phyloP scores from a whole-genome alignment of 2,888 invertebrate genomes.

The Synanthedon andrenaeformis region DNA sequence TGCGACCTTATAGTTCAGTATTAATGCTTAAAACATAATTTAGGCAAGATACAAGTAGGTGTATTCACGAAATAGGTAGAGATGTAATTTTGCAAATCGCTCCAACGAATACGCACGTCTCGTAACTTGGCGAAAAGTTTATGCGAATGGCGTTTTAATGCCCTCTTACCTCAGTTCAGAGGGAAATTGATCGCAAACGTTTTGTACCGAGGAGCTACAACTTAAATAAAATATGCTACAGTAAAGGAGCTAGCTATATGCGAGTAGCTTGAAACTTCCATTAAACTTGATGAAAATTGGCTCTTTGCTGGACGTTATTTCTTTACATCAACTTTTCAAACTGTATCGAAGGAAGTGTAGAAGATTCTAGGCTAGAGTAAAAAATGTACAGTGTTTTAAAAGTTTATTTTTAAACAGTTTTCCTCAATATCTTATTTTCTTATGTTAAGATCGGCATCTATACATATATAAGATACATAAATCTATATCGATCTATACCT shows the following conservation, averaged over 20 bases:
- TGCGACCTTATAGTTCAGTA: too few species aligned
- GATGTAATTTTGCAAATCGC: slow-evolving; percentile 46
- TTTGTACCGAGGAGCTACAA: slow-evolving; percentile 7
- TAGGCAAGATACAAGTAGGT: too few species aligned
- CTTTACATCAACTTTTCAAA: not conserved
- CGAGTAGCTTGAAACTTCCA: not conserved
- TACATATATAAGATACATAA: too few species aligned
- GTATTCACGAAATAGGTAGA: slow-evolving; percentile 11
- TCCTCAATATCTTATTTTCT: too few species aligned
- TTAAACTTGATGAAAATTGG: not conserved
- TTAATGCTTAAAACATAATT: too few species aligned
- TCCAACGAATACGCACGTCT: slow-evolving; percentile 39
- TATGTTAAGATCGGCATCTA: too few species aligned
- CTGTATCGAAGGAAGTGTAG: not conserved
- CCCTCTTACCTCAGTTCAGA: slow-evolving; percentile 18
- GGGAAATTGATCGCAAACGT: slow-evolving; percentile 32
- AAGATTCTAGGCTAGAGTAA: too few species aligned
- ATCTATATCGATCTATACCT: too few species aligned
- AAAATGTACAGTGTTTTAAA: not conserved
- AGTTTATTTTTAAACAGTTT: not conserved
- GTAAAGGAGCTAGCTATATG: not conserved
- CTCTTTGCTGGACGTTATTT: not conserved
- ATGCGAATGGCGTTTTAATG: slow-evolving; percentile 39
- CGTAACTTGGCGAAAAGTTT: slow-evolving; percentile 32
- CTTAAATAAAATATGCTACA: not conserved